Evolutionary conservation across 2,797 vertebrate genomes (phyloP), one percentile per base, ranked within the genome.

Genomic region (Eremophila alpestris): DNA sequence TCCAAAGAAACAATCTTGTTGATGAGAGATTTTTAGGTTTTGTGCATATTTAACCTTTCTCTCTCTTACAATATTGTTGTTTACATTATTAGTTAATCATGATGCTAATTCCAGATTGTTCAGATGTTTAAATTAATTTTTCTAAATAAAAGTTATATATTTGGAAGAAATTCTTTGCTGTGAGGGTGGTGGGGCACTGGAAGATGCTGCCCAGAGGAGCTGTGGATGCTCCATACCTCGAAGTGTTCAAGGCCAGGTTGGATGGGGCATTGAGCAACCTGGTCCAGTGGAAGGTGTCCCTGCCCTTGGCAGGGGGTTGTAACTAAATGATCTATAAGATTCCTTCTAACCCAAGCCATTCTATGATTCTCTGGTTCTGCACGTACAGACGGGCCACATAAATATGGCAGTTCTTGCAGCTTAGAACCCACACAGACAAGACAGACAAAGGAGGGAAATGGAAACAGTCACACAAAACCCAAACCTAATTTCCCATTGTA

Each of bases 341-440:
- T 48, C 8, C 8, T 51, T 58, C 14, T 62, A 63, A 40, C 6
- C 3, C n/a, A 70, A 70, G 41, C 2, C 7, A 22, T 52, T 64
- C 15, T 20, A 21, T 52, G 15, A 16, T 38, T 76, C 16, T 38
- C 1, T 30, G 17, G 15, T n/a, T 56, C 24, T 70, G 10, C 11
- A 34, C 6, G 14, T 26, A 45, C 12, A 56, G 36, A 38, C 8
- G 11, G 2, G 13, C 30, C 20, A 14, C 30, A 55, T 0, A 12
- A 83, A 45, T 36, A 64, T 10, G 11, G 1, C 43, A 68, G 16
- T 40, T 56, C 22, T 56, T 16, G 5, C 10, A 63, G 21, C 16
- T 90, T 52, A 76, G 15, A 81, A 49, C 5, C 10, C 16, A 62
- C 13, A 49, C 1, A 58, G 29, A 55, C 10, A 40, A 81, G 36